A percentile compares a stretch with the other conserved stretches of the same genome.
phyloP scores from a whole-genome alignment of 92 coral and sea anemone species.

The Phenganax marumi region DNA sequence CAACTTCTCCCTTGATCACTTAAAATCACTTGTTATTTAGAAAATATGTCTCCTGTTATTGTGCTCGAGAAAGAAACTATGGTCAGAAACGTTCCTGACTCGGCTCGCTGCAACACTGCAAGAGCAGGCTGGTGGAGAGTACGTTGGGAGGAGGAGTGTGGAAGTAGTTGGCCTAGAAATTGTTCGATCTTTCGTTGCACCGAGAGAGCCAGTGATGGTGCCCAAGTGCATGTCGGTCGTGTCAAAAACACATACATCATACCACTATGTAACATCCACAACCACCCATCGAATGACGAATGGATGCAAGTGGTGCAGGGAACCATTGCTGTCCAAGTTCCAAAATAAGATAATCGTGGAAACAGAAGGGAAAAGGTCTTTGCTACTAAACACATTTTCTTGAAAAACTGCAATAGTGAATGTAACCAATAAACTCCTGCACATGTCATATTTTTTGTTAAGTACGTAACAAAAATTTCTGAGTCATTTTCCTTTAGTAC shows the following conservation, averaged over 20 bases:
- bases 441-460: too few species aligned
- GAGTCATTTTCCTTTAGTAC: constrained; percentile 4
- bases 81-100: not conserved
- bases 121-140: constrained; percentile 11
- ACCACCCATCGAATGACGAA: not conserved
- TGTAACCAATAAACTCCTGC: too few species aligned
- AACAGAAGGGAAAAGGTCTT: too few species aligned
- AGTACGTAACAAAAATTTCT: too few species aligned
- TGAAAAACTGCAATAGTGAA: too few species aligned
- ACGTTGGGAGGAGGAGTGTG: not conserved
- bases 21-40: too few species aligned
- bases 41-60: too few species aligned
- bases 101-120: not conserved
- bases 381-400: too few species aligned
- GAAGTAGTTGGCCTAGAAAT: not conserved
- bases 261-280: constrained; percentile 7
- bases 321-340: constrained; percentile 6
- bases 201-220: not conserved
- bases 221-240: not conserved
- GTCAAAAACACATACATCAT: not conserved
- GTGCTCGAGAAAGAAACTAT: too few species aligned
- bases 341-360: not conserved
- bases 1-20: too few species aligned
- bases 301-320: constrained; percentile 2
- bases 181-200: not conserved